Base-by-base conservation (phyloP, 1,140 invertebrate species). In the Mycetomoellerius zeteki region DNA sequence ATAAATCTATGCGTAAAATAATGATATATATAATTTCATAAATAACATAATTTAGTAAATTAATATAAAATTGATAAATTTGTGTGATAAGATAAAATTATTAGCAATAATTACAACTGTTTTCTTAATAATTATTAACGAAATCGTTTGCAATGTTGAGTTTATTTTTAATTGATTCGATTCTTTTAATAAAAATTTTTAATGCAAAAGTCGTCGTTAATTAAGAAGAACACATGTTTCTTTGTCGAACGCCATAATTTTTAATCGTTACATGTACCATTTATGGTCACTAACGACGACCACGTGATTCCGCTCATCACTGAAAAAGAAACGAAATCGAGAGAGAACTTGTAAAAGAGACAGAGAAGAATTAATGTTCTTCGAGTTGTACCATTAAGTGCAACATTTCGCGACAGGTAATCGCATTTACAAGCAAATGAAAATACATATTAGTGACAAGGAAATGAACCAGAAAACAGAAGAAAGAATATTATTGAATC, bases 341-440 rank as follows among this genome's bases (percentile, higher is more conserved):
- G 30, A 47, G n/a, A 43, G 33, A 21, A 54, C 14, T 80, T 47
- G 21, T 69, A 69, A 80, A 80, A 67, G 5, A 52, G 24, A 12
- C 19, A 12, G 30, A 52, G n/a, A 52, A 78, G 33, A 76, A 65
- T 47, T 47, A n/a, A 10, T 27, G 43, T 65, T 78, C 60, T 52
- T 5, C 60, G 14, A 50, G 43, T 65, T 43, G 75, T 19, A 19
- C 43, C 76, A 78, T 65, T 65, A 78, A 24, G 19, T 16, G 37
- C 27, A 33, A 65, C 24, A 52, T 78, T 65, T 65, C 60, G 37
- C 14, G 24, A 64, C 60, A 58, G 30, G 60, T 52, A 65, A 78
- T 52, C 62, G 60, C 60, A 14, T 65, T 78, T 65, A 62, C 76
- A 60, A 78, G 58, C 43, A 78, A 64, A 78, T 64, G 19, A 78